Conservation (phyloP, 2,888 invertebrate genomes). For the Antitype chi region DNA sequence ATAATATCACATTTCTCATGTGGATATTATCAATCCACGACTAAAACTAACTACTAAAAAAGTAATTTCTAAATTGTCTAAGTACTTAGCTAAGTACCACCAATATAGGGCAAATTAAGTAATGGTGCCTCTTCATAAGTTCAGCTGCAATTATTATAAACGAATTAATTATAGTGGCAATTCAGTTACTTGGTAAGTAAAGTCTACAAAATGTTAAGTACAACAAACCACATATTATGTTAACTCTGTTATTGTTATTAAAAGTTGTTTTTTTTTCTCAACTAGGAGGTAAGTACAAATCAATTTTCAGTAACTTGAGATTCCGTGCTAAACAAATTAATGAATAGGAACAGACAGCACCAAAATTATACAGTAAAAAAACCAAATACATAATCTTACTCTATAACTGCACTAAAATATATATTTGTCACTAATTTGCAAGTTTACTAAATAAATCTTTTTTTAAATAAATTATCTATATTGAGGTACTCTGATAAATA, state of each 20-base stretch:
- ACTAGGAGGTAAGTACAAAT: conserved; percentile 23
- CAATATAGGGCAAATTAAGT: conserved; percentile 70
- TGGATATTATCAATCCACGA: conserved; percentile 92
- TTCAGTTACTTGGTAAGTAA: conserved; percentile 50
- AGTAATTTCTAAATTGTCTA: conserved; percentile 66
- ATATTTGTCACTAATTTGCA: conserved; percentile 37
- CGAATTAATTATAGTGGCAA: conserved; percentile 2
- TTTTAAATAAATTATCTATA: conserved; percentile 57
- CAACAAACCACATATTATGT: conserved; percentile 42
- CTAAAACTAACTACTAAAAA: conserved; percentile 75
- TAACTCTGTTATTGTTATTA: conserved; percentile 6
- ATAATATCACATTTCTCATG: conserved; percentile 94
- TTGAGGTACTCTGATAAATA: conserved; percentile 77
- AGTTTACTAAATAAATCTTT: conserved; percentile 26
- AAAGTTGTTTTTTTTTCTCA: background rate
- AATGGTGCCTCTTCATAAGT: conserved; percentile 52
- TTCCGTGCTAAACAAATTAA: conserved; percentile 38
- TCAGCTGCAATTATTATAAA: conserved; percentile 34
- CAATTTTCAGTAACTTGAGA: conserved; percentile 39
- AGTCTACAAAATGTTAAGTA: conserved; percentile 57
- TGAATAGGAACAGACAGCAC: conserved; percentile 52
- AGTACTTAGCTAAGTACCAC: conserved; percentile 82
- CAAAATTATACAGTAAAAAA: conserved; percentile 33
- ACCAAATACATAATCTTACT: conserved; percentile 3
- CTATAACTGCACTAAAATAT: conserved; percentile 38